Evolutionary conservation across 2,797 vertebrate species (phyloP).

Genomic region (Eidolon dupreanum): DNA sequence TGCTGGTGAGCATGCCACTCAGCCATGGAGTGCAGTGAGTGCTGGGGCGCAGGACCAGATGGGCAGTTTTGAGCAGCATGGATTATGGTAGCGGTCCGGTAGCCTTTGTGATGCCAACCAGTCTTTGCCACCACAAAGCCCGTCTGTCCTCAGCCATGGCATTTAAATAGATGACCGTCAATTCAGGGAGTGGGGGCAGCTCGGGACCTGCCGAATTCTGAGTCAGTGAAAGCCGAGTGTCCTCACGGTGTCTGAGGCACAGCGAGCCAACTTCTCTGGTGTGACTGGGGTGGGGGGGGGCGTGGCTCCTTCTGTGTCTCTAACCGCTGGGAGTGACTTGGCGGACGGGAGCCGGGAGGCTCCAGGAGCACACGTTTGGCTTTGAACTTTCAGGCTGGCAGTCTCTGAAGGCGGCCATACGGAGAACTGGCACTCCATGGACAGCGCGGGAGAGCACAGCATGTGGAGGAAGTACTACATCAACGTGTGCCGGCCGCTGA

Average conservation of each 20-base stretch:
- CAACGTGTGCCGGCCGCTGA: conserved; percentile 94
- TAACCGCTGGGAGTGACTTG: not conserved
- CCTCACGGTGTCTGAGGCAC: rapidly evolving
- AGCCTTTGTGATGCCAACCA: rapidly evolving
- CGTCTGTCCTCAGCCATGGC: not conserved
- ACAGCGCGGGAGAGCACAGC: conserved; percentile 75
- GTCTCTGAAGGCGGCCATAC: conserved; percentile 82
- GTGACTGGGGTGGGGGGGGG: too few relatives aligned
- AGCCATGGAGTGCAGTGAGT: not conserved
- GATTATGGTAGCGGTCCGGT: too few relatives aligned
- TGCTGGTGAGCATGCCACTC: rapidly evolving
- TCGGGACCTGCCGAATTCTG: rapidly evolving
- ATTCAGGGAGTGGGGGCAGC: not conserved
- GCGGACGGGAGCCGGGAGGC: not conserved
- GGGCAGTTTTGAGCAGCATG: not conserved
- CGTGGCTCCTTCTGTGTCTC: not conserved
- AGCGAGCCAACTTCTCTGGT: rapidly evolving
- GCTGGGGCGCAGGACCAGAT: not conserved
- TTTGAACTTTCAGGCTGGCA: conserved; percentile 88
- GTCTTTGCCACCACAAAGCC: not conserved
- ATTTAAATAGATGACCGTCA: rapidly evolving
- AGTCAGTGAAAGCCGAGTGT: rapidly evolving
- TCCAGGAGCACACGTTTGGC: not conserved
- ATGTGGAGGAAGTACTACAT: conserved; percentile 93
- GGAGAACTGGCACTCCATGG: conserved; percentile 92